These are phyloP conservation scores for Metopia argyrocephala DNA, from an alignment of 2,888 invertebrate species.

Conservation along the genomic window DNA sequence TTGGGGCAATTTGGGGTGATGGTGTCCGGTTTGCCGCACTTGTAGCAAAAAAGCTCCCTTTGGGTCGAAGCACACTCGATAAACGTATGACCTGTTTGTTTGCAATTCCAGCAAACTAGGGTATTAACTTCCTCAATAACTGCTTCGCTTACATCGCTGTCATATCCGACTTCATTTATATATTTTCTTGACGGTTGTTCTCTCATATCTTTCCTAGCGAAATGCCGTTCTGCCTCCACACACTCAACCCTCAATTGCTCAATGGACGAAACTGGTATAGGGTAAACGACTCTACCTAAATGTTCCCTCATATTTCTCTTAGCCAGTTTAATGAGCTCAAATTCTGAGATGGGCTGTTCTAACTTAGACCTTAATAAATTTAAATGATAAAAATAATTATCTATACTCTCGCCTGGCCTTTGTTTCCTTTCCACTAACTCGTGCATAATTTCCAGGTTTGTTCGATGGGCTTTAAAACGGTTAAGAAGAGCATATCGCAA, in stretches of 20 bases:
- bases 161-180: neutral
- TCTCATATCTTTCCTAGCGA: neutral
- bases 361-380: neutral
- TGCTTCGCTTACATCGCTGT: neutral
- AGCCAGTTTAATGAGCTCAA: neutral
- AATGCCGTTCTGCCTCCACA: neutral
- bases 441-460: neutral
- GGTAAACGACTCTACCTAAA: neutral
- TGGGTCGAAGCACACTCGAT: neutral
- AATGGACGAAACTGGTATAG: neutral
- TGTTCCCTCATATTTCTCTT: conserved; percentile 1
- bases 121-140: neutral
- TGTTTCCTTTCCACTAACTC: neutral
- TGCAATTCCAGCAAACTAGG: conserved; percentile 2
- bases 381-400: neutral
- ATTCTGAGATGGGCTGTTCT: conserved; percentile 3
- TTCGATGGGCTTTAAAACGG: neutral
- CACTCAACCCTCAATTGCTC: conserved; percentile 18
- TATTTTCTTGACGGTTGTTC: neutral
- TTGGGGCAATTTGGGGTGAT: conserved; percentile 6
- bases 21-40: too few relatives aligned
- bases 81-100: neutral
- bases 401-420: conserved; percentile 1
- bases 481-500: neutral
- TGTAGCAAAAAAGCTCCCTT: neutral